A percentile compares a stretch with the other conserved stretches of the same genome.
These are phyloP conservation scores for Drosophila atripex DNA, from an alignment of 2,888 invertebrate species.

Conservation along the genomic window DNA sequence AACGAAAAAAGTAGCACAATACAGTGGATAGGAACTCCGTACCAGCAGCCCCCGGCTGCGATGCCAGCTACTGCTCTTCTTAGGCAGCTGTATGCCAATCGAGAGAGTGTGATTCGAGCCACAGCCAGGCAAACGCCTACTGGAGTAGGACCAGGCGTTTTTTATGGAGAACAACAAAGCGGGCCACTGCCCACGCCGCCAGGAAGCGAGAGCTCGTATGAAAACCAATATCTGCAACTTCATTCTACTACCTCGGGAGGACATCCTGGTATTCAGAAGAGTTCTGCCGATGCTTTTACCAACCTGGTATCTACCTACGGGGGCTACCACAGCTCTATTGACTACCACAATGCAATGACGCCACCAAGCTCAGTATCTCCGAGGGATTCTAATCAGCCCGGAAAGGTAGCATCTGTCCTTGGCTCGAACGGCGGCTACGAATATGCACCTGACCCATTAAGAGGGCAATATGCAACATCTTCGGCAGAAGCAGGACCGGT, in stretches of 20 bases:
- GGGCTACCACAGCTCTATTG: conserved; percentile 88
- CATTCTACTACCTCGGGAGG: conserved; percentile 81
- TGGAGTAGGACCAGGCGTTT: conserved; percentile 69
- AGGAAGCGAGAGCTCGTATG: conserved; percentile 91
- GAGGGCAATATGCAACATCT: conserved; percentile 82
- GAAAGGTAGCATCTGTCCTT: conserved; percentile 75
- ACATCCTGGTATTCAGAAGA: conserved; percentile 84
- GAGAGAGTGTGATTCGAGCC: conserved; percentile 97
- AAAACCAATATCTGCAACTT: conserved; percentile 86
- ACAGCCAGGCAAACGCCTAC: conserved; percentile 86
- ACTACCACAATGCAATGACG: conserved; percentile 97
- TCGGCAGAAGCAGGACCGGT: conserved; percentile 85
- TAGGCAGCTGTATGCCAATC: conserved; percentile 94
- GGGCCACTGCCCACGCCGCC: conserved; percentile 95
- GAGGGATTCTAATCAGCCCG: conserved; percentile 89
- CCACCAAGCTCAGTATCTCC: conserved; percentile 99
- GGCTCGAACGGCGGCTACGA: conserved; percentile 84
- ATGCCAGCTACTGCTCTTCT: conserved; percentile 95
- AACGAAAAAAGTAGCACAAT: conserved; percentile 88
- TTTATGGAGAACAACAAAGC: conserved; percentile 84
- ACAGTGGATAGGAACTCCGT: conserved; percentile 96
- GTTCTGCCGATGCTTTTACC: conserved; percentile 85
- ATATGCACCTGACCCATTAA: conserved; percentile 87
- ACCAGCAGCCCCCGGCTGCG: conserved; percentile 85
- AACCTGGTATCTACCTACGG: conserved; percentile 86